Evolutionary conservation across 2,113 vertebrate genomes (phyloP).

Genomic region (Lycaon pictus): DNA sequence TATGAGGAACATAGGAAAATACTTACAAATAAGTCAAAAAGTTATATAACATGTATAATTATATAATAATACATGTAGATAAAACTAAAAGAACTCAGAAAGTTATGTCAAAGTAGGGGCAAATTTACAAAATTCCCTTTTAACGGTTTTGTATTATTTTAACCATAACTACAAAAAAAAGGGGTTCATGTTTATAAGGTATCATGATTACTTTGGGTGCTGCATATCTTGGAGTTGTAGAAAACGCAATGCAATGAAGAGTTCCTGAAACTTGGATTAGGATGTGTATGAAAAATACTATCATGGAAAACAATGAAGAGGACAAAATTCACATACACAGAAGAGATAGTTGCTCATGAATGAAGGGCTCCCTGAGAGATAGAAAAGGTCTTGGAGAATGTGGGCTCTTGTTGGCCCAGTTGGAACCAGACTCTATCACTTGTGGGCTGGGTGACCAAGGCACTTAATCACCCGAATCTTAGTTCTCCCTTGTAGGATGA

Average conservation of each 20-base stretch:
- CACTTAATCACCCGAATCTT: not conserved
- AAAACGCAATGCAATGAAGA: not conserved
- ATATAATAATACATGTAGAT: not conserved
- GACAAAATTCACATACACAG: not conserved
- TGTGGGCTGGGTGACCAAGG: not conserved
- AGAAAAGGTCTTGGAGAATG: not conserved
- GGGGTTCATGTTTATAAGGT: not conserved
- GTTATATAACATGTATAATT: not conserved
- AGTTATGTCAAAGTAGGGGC: not conserved
- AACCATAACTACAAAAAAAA: not conserved
- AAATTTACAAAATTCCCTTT: not conserved
- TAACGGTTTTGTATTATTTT: slow-evolving; percentile 26
- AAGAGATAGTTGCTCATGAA: not conserved
- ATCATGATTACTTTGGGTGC: not conserved
- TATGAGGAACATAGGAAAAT: not conserved
- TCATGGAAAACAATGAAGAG: not conserved
- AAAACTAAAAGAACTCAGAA: not conserved
- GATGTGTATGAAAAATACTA: not conserved
- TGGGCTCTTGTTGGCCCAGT: not conserved
- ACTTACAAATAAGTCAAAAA: not conserved
- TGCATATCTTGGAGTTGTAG: not conserved
- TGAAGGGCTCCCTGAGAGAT: not conserved
- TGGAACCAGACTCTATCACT: not conserved
- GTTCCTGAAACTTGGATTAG: not conserved
- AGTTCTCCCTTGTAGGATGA: not conserved